Conservation (phyloP, 1,140 invertebrate species). For the Dufourea novaeangliae region DNA sequence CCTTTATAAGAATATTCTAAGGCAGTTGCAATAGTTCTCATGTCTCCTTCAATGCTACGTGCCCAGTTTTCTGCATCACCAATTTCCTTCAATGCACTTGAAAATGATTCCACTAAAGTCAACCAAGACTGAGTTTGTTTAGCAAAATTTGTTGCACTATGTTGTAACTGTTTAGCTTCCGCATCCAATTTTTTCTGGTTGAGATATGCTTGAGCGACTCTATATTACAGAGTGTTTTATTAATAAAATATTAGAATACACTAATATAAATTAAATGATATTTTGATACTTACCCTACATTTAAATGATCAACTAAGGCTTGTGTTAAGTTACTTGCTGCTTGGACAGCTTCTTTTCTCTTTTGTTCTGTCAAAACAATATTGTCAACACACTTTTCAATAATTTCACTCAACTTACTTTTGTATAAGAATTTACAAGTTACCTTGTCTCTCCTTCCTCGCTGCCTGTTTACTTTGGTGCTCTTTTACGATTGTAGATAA, state of each 20-base stretch:
- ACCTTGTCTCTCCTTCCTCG: conserved; percentile 93
- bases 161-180: conserved; percentile 98
- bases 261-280: not conserved
- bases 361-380: conserved; percentile 87
- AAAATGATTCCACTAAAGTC: conserved; percentile 96
- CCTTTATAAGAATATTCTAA: conserved; percentile 98
- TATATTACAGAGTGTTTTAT: conserved; percentile 72
- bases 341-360: conserved; percentile 95
- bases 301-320: conserved; percentile 97
- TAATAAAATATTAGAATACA: conserved; percentile 3
- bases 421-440: conserved; percentile 50
- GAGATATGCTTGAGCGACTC: conserved; percentile 97
- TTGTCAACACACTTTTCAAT: conserved; percentile 13
- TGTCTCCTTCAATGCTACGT: conserved; percentile 97
- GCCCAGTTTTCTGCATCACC: conserved; percentile 99
- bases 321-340: conserved; percentile 96
- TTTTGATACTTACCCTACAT: conserved; percentile 92
- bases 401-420: not conserved
- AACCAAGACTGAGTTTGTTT: conserved; percentile 99
- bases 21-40: conserved; percentile 95
- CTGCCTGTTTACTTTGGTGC: conserved; percentile 89
- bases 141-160: conserved; percentile 95
- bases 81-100: conserved; percentile 97
- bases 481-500: conserved; percentile 93
- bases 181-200: conserved; percentile 98